A percentile compares a stretch with the other conserved stretches of the same genome.
Evolutionary conservation across 2,888 invertebrate species (phyloP).

Genomic region (Sarcophaga subvicina): DNA sequence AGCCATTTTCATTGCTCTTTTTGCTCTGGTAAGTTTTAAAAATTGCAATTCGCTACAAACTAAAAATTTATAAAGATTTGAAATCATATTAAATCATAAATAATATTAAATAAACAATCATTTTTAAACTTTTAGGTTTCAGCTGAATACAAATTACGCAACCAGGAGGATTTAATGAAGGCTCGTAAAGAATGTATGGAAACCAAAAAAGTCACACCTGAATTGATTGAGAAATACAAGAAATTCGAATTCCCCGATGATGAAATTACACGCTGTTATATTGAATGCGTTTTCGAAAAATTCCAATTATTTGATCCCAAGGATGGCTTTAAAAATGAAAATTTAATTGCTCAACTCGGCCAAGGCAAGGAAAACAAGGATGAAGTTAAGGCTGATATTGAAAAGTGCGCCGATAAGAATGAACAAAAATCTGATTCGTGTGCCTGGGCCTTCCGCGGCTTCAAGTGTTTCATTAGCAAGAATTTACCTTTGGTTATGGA

Average conservation of each 20-base stretch:
- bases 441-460: slow-evolving; percentile 81
- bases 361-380: slow-evolving; percentile 79
- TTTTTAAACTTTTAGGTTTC: slow-evolving; percentile 72
- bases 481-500: slow-evolving; percentile 80
- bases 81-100: background rate
- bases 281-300: slow-evolving; percentile 80
- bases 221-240: slow-evolving; percentile 80
- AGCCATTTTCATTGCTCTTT: slow-evolving; percentile 77
- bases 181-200: slow-evolving; percentile 80
- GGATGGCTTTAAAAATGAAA: slow-evolving; percentile 80
- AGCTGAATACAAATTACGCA: slow-evolving; percentile 80
- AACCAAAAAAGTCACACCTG: slow-evolving; percentile 78
- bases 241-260: slow-evolving; percentile 81
- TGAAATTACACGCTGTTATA: slow-evolving; percentile 80
- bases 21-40: slow-evolving; percentile 78
- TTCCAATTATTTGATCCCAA: slow-evolving; percentile 80
- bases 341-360: slow-evolving; percentile 80
- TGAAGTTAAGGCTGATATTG: slow-evolving; percentile 78
- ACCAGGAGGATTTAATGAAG: slow-evolving; percentile 79
- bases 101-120: background rate
- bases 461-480: slow-evolving; percentile 81
- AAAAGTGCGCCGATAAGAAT: slow-evolving; percentile 80
- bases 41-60: background rate
- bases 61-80: background rate
- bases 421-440: slow-evolving; percentile 79